Base-by-base conservation (phyloP, 2,797 vertebrate species). In the Sebastes reedi region DNA sequence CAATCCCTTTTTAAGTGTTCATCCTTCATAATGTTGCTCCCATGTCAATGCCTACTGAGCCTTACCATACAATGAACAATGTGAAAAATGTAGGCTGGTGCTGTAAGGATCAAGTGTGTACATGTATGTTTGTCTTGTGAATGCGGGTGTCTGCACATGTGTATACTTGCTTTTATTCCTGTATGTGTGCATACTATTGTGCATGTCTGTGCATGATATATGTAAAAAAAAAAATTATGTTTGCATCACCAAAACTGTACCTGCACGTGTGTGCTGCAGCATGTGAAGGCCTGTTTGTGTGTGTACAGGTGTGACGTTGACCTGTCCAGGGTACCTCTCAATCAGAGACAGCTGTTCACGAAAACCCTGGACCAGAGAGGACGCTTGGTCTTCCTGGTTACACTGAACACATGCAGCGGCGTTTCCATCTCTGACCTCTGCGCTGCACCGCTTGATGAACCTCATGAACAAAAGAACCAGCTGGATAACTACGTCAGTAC, bases 361-460 rank as follows among this genome's bases (percentile, higher is more conserved):
- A 80, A 94, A 72, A 81, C 91, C 9, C 94, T 97, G 81, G 94
- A 95, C 22, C 75, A 72, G 2, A 82, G 67, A 73, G 97, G 97
- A 22, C 87, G 90, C 1, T 76, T 99, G 75, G 91, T 97, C 18
- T 91, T 97, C 93, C 82, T 98, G 67, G 64, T 99, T n/a, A 95
- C 89, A 0, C 88, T 97, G n/a, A 91, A 84, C 2, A 86, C 94
- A 0, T 97, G 97, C 81, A 84, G 87, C 0, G 96, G 97, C 0
- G 97, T 97, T 61, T 97, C 97, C 8, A 92, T 99, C 88, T 96
- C 96, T 0, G 98, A 99, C 90, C 91, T 99, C 9, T 94, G 94
- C 1, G 92, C 96, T 14, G 96, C 97, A 20, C 97, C 97, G 3
- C 95, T 99, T 24, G 96, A 95, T 54, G 97, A 98, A 60, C 88